Evolutionary conservation across 2,113 vertebrate genomes (phyloP).

Genomic region (Murina feae): DNA sequence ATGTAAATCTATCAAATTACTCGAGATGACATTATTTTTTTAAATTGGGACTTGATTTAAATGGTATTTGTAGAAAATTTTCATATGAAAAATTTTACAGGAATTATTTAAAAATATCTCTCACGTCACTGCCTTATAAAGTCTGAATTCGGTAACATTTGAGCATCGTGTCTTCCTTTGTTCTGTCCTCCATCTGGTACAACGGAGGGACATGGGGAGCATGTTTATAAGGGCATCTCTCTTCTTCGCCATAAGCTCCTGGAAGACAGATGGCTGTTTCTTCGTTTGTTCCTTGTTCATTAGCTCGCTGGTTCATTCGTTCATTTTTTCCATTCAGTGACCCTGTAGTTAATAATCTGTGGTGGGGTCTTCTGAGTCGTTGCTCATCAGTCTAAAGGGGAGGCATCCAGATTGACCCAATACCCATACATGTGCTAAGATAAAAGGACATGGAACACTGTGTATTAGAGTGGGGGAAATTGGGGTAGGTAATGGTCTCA

Average conservation of each 20-base stretch:
- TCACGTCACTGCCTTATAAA: constrained; percentile 20
- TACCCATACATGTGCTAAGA: background rate
- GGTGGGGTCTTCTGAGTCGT: background rate
- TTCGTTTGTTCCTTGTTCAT: background rate
- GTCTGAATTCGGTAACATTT: constrained; percentile 47
- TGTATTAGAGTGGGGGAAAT: background rate
- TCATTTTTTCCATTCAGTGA: background rate
- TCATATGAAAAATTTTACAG: constrained; percentile 51
- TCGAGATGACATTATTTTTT: constrained; percentile 73
- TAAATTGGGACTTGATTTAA: constrained; percentile 67
- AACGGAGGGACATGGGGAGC: background rate
- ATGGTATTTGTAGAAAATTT: constrained; percentile 64
- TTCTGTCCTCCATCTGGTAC: constrained; percentile 36
- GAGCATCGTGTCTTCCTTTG: constrained; percentile 40
- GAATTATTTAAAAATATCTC: constrained; percentile 47
- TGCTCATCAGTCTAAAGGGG: background rate
- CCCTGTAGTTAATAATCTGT: background rate
- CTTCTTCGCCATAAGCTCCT: background rate
- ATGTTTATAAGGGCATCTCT: background rate
- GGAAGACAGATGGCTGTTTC: background rate
- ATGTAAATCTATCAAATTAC: constrained; percentile 78
- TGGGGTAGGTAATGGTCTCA: background rate
- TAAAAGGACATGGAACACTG: background rate
- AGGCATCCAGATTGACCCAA: background rate
- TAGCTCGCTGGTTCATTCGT: background rate